These are phyloP conservation scores for Erynnis tages DNA, from an alignment of 2,888 invertebrate species.

Conservation along the genomic window DNA sequence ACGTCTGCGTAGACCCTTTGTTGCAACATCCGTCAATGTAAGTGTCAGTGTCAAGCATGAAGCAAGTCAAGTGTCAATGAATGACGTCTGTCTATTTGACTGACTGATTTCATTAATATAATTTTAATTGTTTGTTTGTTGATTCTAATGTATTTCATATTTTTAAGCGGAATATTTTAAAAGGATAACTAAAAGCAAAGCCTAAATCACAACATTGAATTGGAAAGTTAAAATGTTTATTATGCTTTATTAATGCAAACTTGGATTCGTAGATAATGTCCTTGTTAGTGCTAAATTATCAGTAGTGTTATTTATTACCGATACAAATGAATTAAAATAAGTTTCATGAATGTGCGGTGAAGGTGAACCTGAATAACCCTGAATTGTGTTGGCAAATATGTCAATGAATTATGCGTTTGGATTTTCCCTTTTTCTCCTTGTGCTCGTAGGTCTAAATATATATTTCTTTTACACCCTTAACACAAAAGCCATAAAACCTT, in stretches of 20 bases:
- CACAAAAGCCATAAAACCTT: slow-evolving; percentile 46
- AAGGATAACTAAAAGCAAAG: background rate
- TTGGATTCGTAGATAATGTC: background rate
- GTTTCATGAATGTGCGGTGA: slow-evolving; percentile 1
- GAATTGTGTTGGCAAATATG: slow-evolving; percentile 43
- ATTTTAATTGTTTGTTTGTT: too few species aligned
- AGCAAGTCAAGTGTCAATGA: too few species aligned
- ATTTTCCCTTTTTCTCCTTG: slow-evolving; percentile 64
- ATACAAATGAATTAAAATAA: slow-evolving; percentile 1
- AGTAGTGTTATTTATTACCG: background rate
- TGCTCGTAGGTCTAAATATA: slow-evolving; percentile 66
- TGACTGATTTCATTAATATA: too few species aligned
- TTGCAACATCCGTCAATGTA: too few species aligned
- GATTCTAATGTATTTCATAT: background rate
- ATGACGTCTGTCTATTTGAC: too few species aligned
- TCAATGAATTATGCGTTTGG: slow-evolving; percentile 73
- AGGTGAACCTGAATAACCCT: slow-evolving; percentile 5
- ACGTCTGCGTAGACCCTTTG: too few species aligned
- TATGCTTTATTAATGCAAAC: background rate
- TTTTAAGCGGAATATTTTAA: slow-evolving; percentile 7
- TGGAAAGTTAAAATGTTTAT: slow-evolving; percentile 1
- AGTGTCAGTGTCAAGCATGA: too few species aligned
- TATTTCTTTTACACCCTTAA: slow-evolving; percentile 70
- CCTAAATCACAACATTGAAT: background rate
- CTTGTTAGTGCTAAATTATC: background rate